Evolutionary conservation across 2,113 vertebrate genomes (phyloP), one percentile per base, ranked within the genome.

Genomic region (Albula glossodonta): DNA sequence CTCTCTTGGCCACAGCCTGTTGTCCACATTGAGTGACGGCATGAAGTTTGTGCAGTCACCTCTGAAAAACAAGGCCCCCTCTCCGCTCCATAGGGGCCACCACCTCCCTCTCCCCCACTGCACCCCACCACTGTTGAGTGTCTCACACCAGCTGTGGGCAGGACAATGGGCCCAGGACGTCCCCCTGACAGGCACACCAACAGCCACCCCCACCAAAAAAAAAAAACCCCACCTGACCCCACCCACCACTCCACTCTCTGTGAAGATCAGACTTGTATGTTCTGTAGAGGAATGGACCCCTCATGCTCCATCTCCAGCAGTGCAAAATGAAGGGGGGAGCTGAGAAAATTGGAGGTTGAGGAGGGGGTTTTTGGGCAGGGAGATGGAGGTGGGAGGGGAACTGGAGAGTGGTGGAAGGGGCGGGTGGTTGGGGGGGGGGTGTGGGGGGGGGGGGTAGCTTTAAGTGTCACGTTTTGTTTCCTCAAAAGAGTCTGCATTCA

Each of bases 31-130:
- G 82, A 79, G 56, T 85, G 86, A 82, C 85, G 85, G 89, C 86
- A 90, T 89, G 84, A 89, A 86, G 89, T 89, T 86, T 88, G 87
- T 87, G 85, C 86, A 83, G 86, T 88, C 84, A 87, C 85, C 81
- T 87, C 83, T 88, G 80, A 86, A 89, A 74, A 22, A 9, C 25
- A 51, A 80, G 78, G 66, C 74, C 81, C 80, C 63, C 10, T 56
- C 66, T 66, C 80, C 81, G 12, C 83, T 17, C 82, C 22, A 78
- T 49, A 56, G 53, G 60, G 70, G 51, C n/a, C 80, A 41, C 78
- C 8, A 22, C 49, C 82, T 12, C 53, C 56, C 41, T 0, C 17
- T 19, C 60, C 17, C 2, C 17, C 60, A 60, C 56, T 15, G 11
- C 56, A 11, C 4, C 60, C 60, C 60, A 15, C 60, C 51, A 49